Evolutionary conservation across 2,113 vertebrate species (phyloP).

Genomic region (Sula dactylatra): DNA sequence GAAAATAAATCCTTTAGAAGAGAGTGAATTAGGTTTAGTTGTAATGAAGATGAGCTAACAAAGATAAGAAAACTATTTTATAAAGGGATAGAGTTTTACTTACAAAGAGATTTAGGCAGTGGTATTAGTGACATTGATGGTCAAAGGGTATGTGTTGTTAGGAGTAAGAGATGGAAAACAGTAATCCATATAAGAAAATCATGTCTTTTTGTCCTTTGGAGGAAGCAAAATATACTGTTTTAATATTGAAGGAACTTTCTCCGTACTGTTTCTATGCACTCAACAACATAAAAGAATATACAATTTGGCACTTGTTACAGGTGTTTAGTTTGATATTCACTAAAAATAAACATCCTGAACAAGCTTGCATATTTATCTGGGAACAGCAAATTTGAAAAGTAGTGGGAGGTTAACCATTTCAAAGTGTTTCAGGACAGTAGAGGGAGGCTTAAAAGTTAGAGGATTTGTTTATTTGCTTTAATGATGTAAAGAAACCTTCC

Average conservation of each 20-base stretch:
- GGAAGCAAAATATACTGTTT: background rate
- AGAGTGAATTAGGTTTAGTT: background rate
- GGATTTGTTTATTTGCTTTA: background rate
- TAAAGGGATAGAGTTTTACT: background rate
- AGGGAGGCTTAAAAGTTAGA: background rate
- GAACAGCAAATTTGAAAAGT: background rate
- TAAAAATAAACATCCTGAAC: background rate
- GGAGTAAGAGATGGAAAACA: background rate
- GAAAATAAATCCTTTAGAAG: background rate
- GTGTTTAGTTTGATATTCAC: background rate
- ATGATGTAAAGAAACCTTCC: background rate
- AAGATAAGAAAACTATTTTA: background rate
- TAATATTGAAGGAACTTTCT: background rate
- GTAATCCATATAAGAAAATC: background rate
- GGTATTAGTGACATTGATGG: background rate
- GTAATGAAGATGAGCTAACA: slow-evolving; percentile 24
- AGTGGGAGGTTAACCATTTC: background rate
- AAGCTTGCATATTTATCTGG: background rate
- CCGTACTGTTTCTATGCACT: background rate
- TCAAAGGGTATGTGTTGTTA: background rate
- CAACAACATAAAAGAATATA: background rate
- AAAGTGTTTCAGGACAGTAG: background rate
- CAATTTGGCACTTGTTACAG: background rate
- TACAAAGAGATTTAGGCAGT: background rate
- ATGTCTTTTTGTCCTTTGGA: background rate